Conservation (phyloP, 2,113 vertebrate genomes). For the Eulemur rufifrons region DNA sequence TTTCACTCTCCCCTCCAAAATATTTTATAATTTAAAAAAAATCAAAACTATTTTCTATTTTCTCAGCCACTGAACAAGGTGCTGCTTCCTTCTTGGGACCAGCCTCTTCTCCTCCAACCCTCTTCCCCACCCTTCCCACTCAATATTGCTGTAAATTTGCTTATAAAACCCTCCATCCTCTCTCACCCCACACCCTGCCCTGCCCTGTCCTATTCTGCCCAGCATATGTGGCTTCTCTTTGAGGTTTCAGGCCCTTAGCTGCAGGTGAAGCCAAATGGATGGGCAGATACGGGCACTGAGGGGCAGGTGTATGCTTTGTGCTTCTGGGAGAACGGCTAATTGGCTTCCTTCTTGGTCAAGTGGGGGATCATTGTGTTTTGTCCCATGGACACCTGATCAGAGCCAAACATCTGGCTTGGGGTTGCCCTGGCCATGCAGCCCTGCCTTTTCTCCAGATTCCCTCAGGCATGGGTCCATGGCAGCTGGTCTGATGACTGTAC, state of each 20-base stretch:
- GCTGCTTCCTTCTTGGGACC: constrained; percentile 33
- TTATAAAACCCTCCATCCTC: constrained; percentile 19
- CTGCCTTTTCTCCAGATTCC: neutral
- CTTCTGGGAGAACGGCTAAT: constrained; percentile 56
- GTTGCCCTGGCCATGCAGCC: neutral
- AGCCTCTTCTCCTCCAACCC: neutral
- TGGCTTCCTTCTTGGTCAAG: constrained; percentile 46
- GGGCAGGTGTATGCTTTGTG: constrained; percentile 52
- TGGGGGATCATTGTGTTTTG: neutral
- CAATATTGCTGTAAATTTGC: constrained; percentile 63
- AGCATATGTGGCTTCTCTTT: neutral
- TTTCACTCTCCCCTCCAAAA: constrained; percentile 78
- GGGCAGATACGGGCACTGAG: neutral
- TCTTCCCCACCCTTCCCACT: neutral
- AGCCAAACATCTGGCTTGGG: constrained; percentile 52
- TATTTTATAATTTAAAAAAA: constrained; percentile 78
- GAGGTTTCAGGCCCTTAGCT: neutral
- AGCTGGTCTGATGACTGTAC: constrained; percentile 33
- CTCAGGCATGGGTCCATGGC: constrained; percentile 7
- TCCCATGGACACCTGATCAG: constrained; percentile 37
- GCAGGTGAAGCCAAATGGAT: neutral
- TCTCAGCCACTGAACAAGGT: constrained; percentile 50
- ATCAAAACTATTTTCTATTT: constrained; percentile 55
- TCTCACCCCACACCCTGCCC: neutral
- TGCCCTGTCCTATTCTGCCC: neutral